Base-by-base conservation (phyloP, 2,797 vertebrate species). In the Pampus argenteus region DNA sequence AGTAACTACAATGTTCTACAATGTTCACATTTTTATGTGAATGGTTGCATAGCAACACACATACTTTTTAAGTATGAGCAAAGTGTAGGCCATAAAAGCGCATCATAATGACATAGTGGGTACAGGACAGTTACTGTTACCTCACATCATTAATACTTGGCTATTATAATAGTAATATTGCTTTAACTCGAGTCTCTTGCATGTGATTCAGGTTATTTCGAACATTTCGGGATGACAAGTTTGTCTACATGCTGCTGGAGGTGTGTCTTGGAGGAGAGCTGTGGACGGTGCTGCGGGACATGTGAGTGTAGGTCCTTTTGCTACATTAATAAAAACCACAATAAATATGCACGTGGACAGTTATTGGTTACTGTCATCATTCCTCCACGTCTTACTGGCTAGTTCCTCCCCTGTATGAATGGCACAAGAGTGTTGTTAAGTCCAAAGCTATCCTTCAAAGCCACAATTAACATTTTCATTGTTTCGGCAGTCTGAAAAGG, bases 231-330 rank as follows among this genome's bases (percentile, higher is more conserved):
- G 94, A 95, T 72, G 67, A 86, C 38, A 95, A 93, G 63, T 94
- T 85, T 66, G 93, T 95, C 40, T 95, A 95, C 83, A 88, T 95
- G 93, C 92, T 95, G 52, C 74, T 95, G 67, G 95, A 95, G 82
- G 95, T 63, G n/a, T 95, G 95, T 85, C 91, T 95, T 13, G 95
- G 95, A 18, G 95, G 95, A 61, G 95, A 95, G 72, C 86, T 95
- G 29, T 95, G 95, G 95, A 95, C 93, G 55, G 87, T 95, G 34
- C 86, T 95, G 38, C 89, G 95, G 77, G 95, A 95, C 90, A 94
- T 93, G 95, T 95, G 89, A 95, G 95, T 94, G 83, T 78, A 70
- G 57, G 74, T 74, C 9, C 40, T 47, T 71, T 60, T 49, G 14
- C 8, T 59, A 25, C 34, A 44, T 67, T 20, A 4, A 11, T 18